Percentiles rank a stretch among this genome's conserved stretches.
Evolutionary conservation across 2,113 vertebrate genomes (phyloP).

Genomic region (Hirundichthys speculiger): DNA sequence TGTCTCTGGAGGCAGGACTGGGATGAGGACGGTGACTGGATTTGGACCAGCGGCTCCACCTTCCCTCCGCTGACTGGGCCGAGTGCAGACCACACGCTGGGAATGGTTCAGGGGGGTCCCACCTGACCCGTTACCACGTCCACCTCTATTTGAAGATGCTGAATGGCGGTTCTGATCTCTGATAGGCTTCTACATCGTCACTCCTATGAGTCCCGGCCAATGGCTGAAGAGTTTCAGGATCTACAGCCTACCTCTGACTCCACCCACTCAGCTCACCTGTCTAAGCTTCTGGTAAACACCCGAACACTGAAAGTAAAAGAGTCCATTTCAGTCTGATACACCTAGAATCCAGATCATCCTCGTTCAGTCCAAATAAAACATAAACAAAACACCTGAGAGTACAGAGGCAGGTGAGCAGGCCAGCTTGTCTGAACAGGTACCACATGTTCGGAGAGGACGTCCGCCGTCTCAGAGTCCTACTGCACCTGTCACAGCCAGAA

Average conservation of each 20-base stretch:
- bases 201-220: slow-evolving; percentile 70
- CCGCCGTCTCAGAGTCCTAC: slow-evolving; percentile 77
- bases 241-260: slow-evolving; percentile 82
- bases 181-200: slow-evolving; percentile 91
- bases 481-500: neutral
- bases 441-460: slow-evolving; percentile 88
- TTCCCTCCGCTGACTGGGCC: slow-evolving; percentile 83
- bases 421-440: slow-evolving; percentile 81
- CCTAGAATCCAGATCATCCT: too few relatives aligned
- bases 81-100: slow-evolving; percentile 87
- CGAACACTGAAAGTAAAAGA: too few relatives aligned
- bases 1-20: slow-evolving; percentile 89
- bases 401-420: neutral
- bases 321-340: too few relatives aligned
- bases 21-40: slow-evolving; percentile 84
- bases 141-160: neutral
- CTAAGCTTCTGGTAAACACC: slow-evolving; percentile 91
- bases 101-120: slow-evolving; percentile 83
- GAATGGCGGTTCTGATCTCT: neutral
- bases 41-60: slow-evolving; percentile 70
- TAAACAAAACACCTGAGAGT: neutral
- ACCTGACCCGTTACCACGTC: neutral
- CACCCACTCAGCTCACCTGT: slow-evolving; percentile 72
- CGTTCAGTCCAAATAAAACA: neutral
- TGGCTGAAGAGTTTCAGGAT: slow-evolving; percentile 77